Evolutionary conservation across 2,113 vertebrate species (phyloP).

Genomic region (Gymnobelideus leadbeateri): DNA sequence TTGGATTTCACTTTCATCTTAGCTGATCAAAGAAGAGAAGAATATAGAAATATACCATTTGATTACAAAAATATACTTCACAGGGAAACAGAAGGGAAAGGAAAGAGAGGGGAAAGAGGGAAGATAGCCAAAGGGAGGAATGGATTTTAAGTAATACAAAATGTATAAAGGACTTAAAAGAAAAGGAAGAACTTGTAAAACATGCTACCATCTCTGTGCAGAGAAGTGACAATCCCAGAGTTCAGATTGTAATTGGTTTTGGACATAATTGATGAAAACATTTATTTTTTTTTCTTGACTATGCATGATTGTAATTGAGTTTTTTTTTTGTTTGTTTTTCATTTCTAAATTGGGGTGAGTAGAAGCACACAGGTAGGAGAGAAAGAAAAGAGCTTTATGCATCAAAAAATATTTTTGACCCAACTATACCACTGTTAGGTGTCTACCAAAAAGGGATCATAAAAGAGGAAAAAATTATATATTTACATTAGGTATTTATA

Average conservation of each 20-base stretch:
- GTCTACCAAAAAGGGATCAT: neutral
- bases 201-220: neutral
- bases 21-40: too few species aligned
- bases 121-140: neutral
- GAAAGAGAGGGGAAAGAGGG: neutral
- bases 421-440: neutral
- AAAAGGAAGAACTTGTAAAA: neutral
- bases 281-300: neutral
- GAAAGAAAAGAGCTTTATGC: neutral
- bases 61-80: too few species aligned
- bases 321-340: neutral
- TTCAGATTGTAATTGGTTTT: neutral
- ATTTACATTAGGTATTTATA: neutral
- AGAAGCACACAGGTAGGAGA: neutral
- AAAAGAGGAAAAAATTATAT: neutral
- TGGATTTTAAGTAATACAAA: neutral
- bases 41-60: too few species aligned
- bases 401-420: too few species aligned
- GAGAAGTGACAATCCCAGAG: neutral
- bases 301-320: neutral
- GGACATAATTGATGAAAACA: neutral
- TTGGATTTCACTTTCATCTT: neutral
- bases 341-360: neutral
- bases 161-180: neutral
- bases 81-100: neutral